phyloP scores from a whole-genome alignment of 2,797 vertebrate species.

The Cirrhinus molitorella region DNA sequence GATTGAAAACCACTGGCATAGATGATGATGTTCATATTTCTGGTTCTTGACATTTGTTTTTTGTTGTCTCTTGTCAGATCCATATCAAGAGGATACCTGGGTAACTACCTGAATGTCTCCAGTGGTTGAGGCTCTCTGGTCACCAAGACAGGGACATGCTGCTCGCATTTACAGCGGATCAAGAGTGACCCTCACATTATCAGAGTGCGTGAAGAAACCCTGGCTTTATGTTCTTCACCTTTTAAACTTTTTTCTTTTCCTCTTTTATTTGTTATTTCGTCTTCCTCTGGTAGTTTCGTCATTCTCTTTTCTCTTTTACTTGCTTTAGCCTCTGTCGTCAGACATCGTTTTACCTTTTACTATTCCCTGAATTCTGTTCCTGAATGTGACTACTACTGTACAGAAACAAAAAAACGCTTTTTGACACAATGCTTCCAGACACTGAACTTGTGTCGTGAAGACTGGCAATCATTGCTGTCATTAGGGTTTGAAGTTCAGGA shows the following conservation, averaged over 20 bases:
- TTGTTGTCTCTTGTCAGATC: slow-evolving; percentile 84
- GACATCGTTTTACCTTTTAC: slow-evolving; percentile 1
- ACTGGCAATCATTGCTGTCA: slow-evolving; percentile 54
- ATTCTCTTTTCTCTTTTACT: background rate
- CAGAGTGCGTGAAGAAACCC: slow-evolving; percentile 61
- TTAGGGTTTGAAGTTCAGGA: slow-evolving; percentile 14
- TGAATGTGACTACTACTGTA: slow-evolving; percentile 82
- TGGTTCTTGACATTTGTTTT: slow-evolving; percentile 28
- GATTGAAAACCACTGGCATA: no score
- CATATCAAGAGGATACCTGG: slow-evolving; percentile 95
- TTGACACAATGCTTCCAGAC: slow-evolving; percentile 35
- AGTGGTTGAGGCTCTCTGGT: slow-evolving; percentile 64
- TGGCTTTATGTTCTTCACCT: background rate
- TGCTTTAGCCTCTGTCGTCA: background rate
- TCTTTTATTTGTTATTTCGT: background rate
- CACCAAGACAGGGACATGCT: slow-evolving; percentile 64
- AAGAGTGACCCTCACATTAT: slow-evolving; percentile 72
- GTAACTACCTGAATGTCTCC: slow-evolving; percentile 71
- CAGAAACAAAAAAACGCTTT: slow-evolving; percentile 56
- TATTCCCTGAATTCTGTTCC: slow-evolving; percentile 29
- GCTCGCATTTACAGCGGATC: slow-evolving; percentile 69
- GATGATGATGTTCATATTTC: no score
- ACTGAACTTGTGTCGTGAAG: slow-evolving; percentile 56
- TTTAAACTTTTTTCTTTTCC: slow-evolving; percentile 10
- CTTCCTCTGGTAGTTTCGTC: background rate